Conservation (phyloP, 2,888 invertebrate species). For the Coelopa pilipes region DNA sequence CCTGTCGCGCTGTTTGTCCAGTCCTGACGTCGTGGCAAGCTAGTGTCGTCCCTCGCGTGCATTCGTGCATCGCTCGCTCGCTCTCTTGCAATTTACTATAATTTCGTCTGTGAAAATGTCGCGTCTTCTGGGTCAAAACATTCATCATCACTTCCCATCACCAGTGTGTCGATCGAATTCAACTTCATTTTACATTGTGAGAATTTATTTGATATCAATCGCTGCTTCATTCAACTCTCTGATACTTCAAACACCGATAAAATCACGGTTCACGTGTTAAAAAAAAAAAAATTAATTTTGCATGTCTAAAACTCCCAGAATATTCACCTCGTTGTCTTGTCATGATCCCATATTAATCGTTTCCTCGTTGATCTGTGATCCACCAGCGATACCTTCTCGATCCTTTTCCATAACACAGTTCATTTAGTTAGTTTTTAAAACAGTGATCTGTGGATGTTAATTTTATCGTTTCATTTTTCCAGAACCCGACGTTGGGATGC, state of each 20-base stretch:
- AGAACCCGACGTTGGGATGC: conserved; percentile 96
- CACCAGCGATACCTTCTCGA: neutral
- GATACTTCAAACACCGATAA: too few species aligned
- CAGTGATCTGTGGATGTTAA: conserved; percentile 3
- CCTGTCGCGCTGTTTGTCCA: conserved; percentile 1
- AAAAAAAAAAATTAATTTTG: too few species aligned
- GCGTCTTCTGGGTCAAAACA: too few species aligned
- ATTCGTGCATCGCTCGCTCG: neutral
- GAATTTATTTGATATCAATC: too few species aligned
- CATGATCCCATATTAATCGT: neutral
- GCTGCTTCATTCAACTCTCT: too few species aligned
- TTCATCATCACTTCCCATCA: too few species aligned
- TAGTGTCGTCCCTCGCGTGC: neutral
- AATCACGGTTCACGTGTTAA: too few species aligned
- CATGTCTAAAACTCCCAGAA: neutral
- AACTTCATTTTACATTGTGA: too few species aligned
- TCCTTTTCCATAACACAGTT: neutral
- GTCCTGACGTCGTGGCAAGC: too few species aligned
- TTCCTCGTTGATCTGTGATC: too few species aligned
- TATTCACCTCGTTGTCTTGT: neutral
- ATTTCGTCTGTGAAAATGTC: too few species aligned
- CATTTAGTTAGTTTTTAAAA: conserved; percentile 28
- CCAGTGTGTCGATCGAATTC: too few species aligned
- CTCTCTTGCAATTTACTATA: neutral
- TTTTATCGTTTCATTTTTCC: conserved; percentile 49